Evolutionary conservation across 2,797 vertebrate genomes (phyloP).

Genomic region (Enoplosus armatus): DNA sequence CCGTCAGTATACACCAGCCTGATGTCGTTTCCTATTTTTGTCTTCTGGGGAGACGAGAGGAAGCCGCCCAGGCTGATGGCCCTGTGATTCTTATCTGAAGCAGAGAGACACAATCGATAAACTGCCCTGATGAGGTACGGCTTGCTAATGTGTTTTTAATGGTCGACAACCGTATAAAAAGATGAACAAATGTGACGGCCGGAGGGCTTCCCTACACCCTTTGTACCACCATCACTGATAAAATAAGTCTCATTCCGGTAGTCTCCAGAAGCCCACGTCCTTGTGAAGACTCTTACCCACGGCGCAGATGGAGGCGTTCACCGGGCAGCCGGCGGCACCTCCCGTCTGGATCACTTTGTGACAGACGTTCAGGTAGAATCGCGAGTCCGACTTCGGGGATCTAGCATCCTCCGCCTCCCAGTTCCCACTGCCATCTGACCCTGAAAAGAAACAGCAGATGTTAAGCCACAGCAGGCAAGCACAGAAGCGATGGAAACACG

Average conservation of each 20-base stretch:
- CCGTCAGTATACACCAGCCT: constrained; percentile 90
- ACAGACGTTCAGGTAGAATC: constrained; percentile 93
- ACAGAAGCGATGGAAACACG: fast-evolving
- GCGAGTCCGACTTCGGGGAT: constrained; percentile 69
- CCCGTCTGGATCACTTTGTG: constrained; percentile 88
- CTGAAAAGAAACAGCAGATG: constrained; percentile 74
- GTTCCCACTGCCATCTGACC: constrained; percentile 82
- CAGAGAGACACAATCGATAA: constrained; percentile 10
- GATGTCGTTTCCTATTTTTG: constrained; percentile 85
- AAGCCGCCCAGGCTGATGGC: constrained; percentile 90
- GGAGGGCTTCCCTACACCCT: not conserved
- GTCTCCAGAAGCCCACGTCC: not conserved
- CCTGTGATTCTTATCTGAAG: constrained; percentile 81
- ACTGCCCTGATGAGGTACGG: not conserved
- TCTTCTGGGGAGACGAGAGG: constrained; percentile 88
- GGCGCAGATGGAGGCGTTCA: constrained; percentile 89
- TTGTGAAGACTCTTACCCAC: constrained; percentile 86
- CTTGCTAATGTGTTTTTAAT: not conserved
- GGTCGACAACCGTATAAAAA: too few species aligned
- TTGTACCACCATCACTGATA: not conserved
- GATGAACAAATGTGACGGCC: not conserved
- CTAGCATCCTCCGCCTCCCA: constrained; percentile 92
- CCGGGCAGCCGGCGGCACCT: constrained; percentile 83
- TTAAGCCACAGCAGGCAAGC: not conserved
- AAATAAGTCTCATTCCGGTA: not conserved